Base-by-base conservation (phyloP, 1,140 invertebrate species). In the Samia ricini region DNA sequence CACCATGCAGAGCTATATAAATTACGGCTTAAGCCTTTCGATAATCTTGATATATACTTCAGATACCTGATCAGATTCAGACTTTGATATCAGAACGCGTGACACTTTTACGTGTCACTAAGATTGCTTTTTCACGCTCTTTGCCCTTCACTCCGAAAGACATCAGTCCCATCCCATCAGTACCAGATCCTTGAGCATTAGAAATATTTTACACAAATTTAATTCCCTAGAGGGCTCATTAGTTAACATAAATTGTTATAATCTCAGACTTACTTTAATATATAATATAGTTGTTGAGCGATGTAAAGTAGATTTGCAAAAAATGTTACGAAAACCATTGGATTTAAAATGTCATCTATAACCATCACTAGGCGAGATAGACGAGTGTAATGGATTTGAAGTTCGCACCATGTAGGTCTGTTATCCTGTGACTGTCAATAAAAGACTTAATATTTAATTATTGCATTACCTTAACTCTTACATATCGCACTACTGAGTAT, bases 241-340 rank as follows among this genome's bases (percentile, higher is more conserved):
- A 12, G 15, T 42, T 5, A 21, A 5, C 22, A 29, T 1, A 15
- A 20, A 50, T 20, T 51, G 21, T 51, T 51, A 19, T n/a, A 52
- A 0, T 22, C 23, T 42, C 18, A 49, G 23, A 78, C 68, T 74
- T 57, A 79, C 77, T 69, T 66, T 57, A 76, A 62, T 26, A 70
- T 56, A 18, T 60, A 61, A 42, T 67, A 77, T 10, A 73, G 52
- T 24, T 66, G 61, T 23, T 71, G 66, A 55, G 72, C 73, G 21
- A 67, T 69, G 12, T 64, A 69, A 2, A 75, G 7, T 0, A 79
- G 60, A 33, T 71, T 71, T 7, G 61, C 50, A 2, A 64, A 59
- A 22, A 75, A 77, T 0, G 69, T 65, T 1, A 72, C 12, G 20
- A 79, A 70, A 4, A 77, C 61, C 7, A 77, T 67, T 15, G 74